phyloP scores from a whole-genome alignment of 2,888 invertebrate genomes.

The Drosophila demipolita region DNA sequence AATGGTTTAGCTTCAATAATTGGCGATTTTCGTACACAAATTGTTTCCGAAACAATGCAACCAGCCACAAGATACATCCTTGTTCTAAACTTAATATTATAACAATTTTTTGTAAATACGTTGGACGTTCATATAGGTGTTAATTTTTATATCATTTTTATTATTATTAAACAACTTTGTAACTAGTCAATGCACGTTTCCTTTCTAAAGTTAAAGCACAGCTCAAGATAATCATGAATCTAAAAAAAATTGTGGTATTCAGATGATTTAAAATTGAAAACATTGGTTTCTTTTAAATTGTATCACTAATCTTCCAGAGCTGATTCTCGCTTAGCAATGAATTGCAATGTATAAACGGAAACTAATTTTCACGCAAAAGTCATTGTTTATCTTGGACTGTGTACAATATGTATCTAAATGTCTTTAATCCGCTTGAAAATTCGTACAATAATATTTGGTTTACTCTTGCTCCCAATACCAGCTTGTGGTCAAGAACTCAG shows the following conservation, averaged over 20 bases:
- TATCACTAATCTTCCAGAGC: neutral
- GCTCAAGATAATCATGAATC: constrained; percentile 2
- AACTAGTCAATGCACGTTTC: constrained; percentile 26
- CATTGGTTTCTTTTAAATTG: neutral
- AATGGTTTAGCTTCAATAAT: constrained; percentile 7
- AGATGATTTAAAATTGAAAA: neutral
- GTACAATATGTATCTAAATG: constrained; percentile 3
- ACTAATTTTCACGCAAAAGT: too few species aligned
- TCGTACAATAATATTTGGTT: constrained; percentile 34
- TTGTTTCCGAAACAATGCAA: constrained; percentile 1
- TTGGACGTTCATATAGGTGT: constrained; percentile 8
- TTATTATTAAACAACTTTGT: constrained; percentile 6
- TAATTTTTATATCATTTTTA: neutral
- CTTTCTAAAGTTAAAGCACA: constrained; percentile 1
- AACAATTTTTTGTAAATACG: constrained; percentile 26
- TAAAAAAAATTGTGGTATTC: neutral
- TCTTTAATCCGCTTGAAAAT: neutral
- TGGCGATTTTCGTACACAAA: neutral
- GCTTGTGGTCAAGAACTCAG: constrained; percentile 87
- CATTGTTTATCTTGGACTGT: constrained; percentile 10
- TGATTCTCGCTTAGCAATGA: neutral
- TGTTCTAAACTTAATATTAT: constrained; percentile 4
- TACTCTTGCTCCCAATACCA: constrained; percentile 66
- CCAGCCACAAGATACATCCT: constrained; percentile 33
- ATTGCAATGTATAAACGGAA: neutral